phyloP scores from a whole-genome alignment of 2,113 vertebrate genomes.

The Pangasianodon gigas region DNA sequence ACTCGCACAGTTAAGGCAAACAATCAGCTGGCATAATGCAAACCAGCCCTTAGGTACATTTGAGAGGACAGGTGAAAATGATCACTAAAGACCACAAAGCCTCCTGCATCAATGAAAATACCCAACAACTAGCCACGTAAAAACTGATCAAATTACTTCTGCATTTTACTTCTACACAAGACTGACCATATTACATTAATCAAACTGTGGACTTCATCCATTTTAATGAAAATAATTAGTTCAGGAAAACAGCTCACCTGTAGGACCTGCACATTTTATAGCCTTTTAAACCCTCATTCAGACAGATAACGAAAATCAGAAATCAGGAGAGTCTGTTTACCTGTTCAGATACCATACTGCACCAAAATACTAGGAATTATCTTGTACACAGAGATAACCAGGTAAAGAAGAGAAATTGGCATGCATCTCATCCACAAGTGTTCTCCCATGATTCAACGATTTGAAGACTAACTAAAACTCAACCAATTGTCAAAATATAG shows the following conservation, averaged over 20 bases:
- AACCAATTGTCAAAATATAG: neutral
- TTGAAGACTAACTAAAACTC: neutral
- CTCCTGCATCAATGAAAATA: neutral
- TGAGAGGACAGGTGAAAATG: neutral
- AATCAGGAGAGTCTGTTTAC: neutral
- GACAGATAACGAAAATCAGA: neutral
- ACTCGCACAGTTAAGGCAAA: slow-evolving; percentile 37
- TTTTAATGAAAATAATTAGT: neutral
- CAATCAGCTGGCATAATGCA: slow-evolving; percentile 18
- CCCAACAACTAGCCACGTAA: neutral
- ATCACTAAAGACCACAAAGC: neutral
- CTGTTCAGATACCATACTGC: neutral
- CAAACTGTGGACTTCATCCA: neutral
- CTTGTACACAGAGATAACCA: neutral
- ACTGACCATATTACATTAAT: neutral
- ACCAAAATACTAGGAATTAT: neutral
- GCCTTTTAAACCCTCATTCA: neutral
- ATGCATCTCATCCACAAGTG: neutral
- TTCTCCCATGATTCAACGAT: neutral
- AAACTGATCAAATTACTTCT: neutral
- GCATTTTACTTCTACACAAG: neutral
- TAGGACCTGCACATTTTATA: neutral
- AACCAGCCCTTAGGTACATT: neutral
- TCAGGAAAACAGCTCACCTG: neutral
- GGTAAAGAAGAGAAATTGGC: neutral